Percentiles rank a stretch among this genome's conserved stretches.
Conservation (phyloP, 2,113 vertebrate genomes). For the Pycnonotus jocosus region DNA sequence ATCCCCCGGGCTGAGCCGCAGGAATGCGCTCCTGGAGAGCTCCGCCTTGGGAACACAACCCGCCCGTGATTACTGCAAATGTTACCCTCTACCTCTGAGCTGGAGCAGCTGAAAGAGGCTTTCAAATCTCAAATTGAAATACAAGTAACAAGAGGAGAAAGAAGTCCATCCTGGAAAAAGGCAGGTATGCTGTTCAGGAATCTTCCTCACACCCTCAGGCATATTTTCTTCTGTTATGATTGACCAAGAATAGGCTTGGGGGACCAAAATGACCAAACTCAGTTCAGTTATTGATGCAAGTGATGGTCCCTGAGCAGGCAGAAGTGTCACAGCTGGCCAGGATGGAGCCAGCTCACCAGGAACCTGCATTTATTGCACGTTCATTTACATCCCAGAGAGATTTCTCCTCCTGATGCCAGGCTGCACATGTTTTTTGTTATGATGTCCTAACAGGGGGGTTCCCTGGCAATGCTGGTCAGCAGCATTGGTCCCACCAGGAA, state of each 20-base stretch:
- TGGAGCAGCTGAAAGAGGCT: neutral
- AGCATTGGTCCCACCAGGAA: neutral
- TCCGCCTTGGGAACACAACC: neutral
- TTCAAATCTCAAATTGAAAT: neutral
- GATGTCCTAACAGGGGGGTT: neutral
- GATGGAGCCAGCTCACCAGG: neutral
- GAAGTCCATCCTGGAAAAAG: neutral
- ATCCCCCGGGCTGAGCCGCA: neutral
- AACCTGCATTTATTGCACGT: neutral
- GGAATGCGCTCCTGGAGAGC: neutral
- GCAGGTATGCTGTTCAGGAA: neutral
- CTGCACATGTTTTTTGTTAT: fast-evolving
- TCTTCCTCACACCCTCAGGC: fast-evolving
- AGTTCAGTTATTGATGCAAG: neutral
- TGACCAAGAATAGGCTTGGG: neutral
- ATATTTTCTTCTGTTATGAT: neutral
- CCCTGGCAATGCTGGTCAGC: neutral
- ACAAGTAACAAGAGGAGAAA: neutral
- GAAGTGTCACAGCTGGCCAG: neutral
- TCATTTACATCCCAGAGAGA: neutral
- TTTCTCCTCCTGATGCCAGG: neutral
- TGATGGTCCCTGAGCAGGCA: neutral
- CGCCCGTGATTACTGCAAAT: fast-evolving
- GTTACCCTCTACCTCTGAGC: neutral
- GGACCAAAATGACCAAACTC: neutral